Evolutionary conservation across 2,113 vertebrate species (phyloP).

Genomic region (Geococcyx californianus): DNA sequence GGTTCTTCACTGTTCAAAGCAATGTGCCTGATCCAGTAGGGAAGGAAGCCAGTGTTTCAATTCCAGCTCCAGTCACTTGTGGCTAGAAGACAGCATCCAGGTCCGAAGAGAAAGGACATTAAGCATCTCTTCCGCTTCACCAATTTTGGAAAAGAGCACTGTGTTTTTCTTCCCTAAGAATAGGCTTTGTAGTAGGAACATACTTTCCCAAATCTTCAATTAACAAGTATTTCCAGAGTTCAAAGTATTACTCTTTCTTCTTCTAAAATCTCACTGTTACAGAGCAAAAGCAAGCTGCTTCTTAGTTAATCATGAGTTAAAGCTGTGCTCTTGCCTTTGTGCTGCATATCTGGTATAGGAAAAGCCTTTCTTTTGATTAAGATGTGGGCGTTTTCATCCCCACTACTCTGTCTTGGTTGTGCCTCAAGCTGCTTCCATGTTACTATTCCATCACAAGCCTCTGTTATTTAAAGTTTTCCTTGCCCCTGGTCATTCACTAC

Average conservation of each 20-base stretch:
- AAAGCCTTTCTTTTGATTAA: neutral
- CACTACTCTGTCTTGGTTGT: neutral
- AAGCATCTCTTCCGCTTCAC: neutral
- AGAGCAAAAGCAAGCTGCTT: neutral
- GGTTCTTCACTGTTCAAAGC: neutral
- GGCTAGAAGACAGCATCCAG: conserved; percentile 1
- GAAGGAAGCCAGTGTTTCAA: neutral
- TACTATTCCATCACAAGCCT: neutral
- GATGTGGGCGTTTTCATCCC: neutral
- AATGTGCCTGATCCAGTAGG: neutral
- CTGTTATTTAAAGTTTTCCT: neutral
- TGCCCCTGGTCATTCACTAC: neutral
- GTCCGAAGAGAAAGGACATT: conserved; percentile 12
- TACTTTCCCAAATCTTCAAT: neutral
- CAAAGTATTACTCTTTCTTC: neutral
- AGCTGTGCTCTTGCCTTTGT: neutral
- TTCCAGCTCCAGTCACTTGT: neutral
- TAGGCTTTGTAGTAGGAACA: neutral
- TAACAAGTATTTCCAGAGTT: neutral
- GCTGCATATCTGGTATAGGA: rapidly evolving
- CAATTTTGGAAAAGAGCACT: conserved; percentile 13
- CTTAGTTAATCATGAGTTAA: neutral
- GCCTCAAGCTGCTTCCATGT: neutral
- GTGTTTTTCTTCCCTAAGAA: conserved; percentile 9
- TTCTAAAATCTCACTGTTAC: neutral